Percentiles rank a stretch among this genome's conserved stretches.
Conservation (phyloP, 2,888 invertebrate species). For the Scaptomyza caliginosa region DNA sequence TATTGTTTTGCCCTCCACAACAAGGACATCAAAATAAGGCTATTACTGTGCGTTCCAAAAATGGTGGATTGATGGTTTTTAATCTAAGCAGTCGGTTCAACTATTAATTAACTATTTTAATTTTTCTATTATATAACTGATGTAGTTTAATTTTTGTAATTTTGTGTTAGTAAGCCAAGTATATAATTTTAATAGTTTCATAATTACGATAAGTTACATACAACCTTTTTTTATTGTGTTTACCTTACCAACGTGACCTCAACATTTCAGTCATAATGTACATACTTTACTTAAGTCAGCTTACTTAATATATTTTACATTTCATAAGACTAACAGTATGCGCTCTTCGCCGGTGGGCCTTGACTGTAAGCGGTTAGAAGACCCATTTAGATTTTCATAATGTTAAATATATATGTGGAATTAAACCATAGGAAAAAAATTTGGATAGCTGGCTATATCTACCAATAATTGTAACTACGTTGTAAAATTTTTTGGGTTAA, state of each 20-base stretch:
- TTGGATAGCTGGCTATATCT: slow-evolving; percentile 14
- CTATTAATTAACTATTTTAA: too few species aligned
- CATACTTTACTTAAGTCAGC: slow-evolving; percentile 20
- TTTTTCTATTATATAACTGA: background rate
- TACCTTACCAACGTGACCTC: slow-evolving; percentile 8
- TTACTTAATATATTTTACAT: slow-evolving; percentile 17
- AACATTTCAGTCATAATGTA: slow-evolving; percentile 19
- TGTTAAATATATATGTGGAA: too few species aligned
- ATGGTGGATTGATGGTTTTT: too few species aligned
- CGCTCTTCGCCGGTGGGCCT: slow-evolving; percentile 35
- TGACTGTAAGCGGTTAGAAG: slow-evolving; percentile 33
- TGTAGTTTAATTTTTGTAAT: background rate
- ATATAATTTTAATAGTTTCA: background rate
- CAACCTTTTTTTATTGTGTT: background rate
- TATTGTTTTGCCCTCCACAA: slow-evolving; percentile 38
- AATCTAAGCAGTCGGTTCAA: too few species aligned
- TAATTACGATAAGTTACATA: background rate
- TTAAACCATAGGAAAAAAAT: slow-evolving; percentile 20
- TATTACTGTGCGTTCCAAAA: too few species aligned
- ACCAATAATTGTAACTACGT: background rate
- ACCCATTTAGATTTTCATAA: too few species aligned
- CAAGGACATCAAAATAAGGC: background rate
- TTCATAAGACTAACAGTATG: slow-evolving; percentile 15
- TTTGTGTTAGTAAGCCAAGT: background rate
- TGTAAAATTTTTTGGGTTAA: slow-evolving; percentile 18